Percentiles rank a stretch among this genome's conserved stretches.
These are phyloP conservation scores for Melanotaenia nigrans DNA, from an alignment of 2,797 vertebrate species.

Conservation along the genomic window DNA sequence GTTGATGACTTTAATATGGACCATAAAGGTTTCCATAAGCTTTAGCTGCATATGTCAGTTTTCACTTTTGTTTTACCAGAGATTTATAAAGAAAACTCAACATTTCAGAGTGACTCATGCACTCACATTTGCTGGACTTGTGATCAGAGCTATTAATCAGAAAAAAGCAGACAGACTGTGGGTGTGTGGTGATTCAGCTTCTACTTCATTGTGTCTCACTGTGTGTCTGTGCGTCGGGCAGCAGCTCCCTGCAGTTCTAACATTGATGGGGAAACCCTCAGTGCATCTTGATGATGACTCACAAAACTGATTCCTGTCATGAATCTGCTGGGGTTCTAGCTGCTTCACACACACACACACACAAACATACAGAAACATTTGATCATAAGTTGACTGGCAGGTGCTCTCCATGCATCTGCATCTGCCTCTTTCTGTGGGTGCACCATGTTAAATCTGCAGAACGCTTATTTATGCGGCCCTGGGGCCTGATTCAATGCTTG, in stretches of 20 bases:
- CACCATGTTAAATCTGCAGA: constrained; percentile 40
- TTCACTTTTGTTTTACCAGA: constrained; percentile 9
- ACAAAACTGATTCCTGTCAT: constrained; percentile 30
- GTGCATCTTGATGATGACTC: constrained; percentile 51
- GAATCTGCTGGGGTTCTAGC: constrained; percentile 8
- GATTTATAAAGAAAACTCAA: not conserved
- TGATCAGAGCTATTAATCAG: constrained; percentile 52
- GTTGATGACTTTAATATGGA: not conserved
- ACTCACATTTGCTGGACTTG: constrained; percentile 17
- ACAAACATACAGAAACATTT: constrained; percentile 7
- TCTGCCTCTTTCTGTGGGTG: constrained; percentile 27
- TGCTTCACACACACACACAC: constrained; percentile 1
- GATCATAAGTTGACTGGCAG: constrained; percentile 41
- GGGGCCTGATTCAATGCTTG: constrained; percentile 90
- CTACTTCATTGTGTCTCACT: constrained; percentile 34
- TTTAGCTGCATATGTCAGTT: not conserved
- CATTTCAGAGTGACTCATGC: constrained; percentile 13
- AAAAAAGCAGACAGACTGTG: constrained; percentile 58
- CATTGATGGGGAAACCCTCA: constrained; percentile 36
- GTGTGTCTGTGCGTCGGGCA: constrained; percentile 41
- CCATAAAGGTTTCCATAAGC: not conserved
- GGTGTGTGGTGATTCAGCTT: constrained; percentile 58
- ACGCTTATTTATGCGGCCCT: constrained; percentile 87
- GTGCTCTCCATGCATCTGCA: constrained; percentile 34
- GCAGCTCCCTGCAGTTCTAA: constrained; percentile 33